Evolutionary conservation across 2,113 vertebrate genomes (phyloP), one percentile per base, ranked within the genome.

Genomic region (Hippocampus barbouri): DNA sequence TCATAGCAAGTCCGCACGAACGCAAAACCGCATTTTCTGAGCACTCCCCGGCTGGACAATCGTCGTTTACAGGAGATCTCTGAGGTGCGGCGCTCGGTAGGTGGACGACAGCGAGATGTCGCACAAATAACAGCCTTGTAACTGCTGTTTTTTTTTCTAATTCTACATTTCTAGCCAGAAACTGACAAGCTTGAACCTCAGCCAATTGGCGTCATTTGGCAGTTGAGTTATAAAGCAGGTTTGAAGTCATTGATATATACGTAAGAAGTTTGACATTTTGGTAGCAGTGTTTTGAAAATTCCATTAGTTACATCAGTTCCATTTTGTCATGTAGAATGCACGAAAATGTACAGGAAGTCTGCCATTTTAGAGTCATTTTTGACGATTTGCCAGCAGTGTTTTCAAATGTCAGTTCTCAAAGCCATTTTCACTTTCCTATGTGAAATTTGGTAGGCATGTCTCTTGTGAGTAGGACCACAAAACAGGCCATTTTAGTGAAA

Each of bases 21-120:
- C 27, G 79, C 73, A 72, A 68, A 27, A 27, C 6, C 75, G 85
- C 76, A 71, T 84, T 85, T 83, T 90, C 88, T 81, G 72, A 85
- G 87, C 79, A 82, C 77, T 79, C 85, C 85, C 79, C 79, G 84
- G 71, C 59, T 69, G 83, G 77, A 77, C 76, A 74, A 69, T 81
- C 79, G 83, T 79, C 82, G 74, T 79, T 71, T 71, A 56, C 66
- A 72, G 23, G 80, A 75, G 64, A 74, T 79, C 71, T 84, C 77
- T 65, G 66, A 66, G 54, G 54, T 69, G 79, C 70, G 34, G 34
- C 9, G 9, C 75, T 12, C 51, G 66, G 41, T 38, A 73, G 65
- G 75, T 84, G 75, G 71, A 75, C 68, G 51, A 16, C 27, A 27
- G 61, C 69, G 38, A 77, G 61, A 69, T 78, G 27, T 73, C 70